Evolutionary conservation across 2,888 invertebrate genomes (phyloP), one percentile per base, ranked within the genome.

Genomic region (Protodeltote pygarga): DNA sequence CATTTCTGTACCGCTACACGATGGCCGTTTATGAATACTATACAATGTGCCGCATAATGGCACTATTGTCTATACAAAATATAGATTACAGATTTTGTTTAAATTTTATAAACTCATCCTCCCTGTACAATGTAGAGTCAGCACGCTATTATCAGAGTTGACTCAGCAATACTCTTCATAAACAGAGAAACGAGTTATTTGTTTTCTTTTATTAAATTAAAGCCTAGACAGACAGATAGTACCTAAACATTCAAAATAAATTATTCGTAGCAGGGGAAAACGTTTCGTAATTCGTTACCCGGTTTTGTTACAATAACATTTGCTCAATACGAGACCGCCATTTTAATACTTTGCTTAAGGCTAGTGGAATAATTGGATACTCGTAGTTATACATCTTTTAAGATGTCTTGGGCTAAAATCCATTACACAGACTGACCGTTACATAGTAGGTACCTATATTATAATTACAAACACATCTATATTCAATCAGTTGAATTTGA

Each of bases 1-100:
- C 54, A 28, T 24, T 35, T 45, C 42, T 16, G 39, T 34, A 17
- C 6, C 38, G 37, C 20, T 41, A n/a, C n/a, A n/a, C n/a, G n/a
- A n/a, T n/a, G 44, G 32, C 41, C 52, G 37, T 62, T 64, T 53
- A 62, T 59, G 53, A 50, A 53, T 49, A 59, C 53, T 64, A 64
- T 47, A 50, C 47, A 59, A 59, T 54, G 44, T 47, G 32, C 46
- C 53, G 11, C 44, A 24, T 59, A 41, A 59, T 59, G 16, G 25
- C 40, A 50, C 46, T 50, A 54, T 50, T 42, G 38, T 47, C 53
- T 53, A 27, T 37, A 44, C 34, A 46, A 59, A 59, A 63, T 54
- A 59, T 54, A 29, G 52, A 64, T 46, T 42, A 46, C 52, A 46
- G 65, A 53, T 38, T 54, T 59, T 50, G 44, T 59, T 59, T 38